phyloP scores from a whole-genome alignment of 2,113 vertebrate species.

The Benitochromis conjunctus region DNA sequence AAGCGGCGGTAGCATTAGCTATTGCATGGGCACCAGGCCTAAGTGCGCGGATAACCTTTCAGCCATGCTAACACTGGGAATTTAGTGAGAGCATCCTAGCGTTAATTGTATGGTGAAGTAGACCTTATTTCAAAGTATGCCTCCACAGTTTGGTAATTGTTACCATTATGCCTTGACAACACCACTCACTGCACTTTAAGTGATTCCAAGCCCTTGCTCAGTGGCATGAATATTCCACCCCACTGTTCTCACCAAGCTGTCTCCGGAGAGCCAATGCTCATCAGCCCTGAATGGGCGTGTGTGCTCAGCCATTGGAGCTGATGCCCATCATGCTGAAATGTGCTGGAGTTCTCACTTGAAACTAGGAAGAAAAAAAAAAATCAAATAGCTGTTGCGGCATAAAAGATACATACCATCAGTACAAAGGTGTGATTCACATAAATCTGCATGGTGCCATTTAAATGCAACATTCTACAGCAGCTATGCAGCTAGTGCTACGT shows the following conservation, averaged over 20 bases:
- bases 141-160: slow-evolving; percentile 58
- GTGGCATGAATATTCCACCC: slow-evolving; percentile 72
- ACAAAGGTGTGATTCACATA: background rate
- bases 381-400: background rate
- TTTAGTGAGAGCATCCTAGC: slow-evolving; percentile 19
- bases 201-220: slow-evolving; percentile 50
- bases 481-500: background rate
- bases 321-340: slow-evolving; percentile 40
- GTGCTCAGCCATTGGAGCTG: slow-evolving; percentile 43
- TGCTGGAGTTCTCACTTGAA: background rate
- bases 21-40: slow-evolving; percentile 30
- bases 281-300: slow-evolving; percentile 54
- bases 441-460: background rate
- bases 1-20: slow-evolving; percentile 27
- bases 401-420: slow-evolving; percentile 10
- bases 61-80: slow-evolving; percentile 37
- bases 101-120: slow-evolving; percentile 44
- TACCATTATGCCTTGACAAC: slow-evolving; percentile 46
- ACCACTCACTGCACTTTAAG: slow-evolving; percentile 42
- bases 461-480: background rate
- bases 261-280: slow-evolving; percentile 57
- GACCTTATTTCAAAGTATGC: slow-evolving; percentile 39
- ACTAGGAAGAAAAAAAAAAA: slow-evolving; percentile 4
- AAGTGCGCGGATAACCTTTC: slow-evolving; percentile 52
- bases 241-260: slow-evolving; percentile 57